These are phyloP conservation scores for Hemiprocne comata DNA, from an alignment of 2,113 vertebrate genomes.

Conservation along the genomic window DNA sequence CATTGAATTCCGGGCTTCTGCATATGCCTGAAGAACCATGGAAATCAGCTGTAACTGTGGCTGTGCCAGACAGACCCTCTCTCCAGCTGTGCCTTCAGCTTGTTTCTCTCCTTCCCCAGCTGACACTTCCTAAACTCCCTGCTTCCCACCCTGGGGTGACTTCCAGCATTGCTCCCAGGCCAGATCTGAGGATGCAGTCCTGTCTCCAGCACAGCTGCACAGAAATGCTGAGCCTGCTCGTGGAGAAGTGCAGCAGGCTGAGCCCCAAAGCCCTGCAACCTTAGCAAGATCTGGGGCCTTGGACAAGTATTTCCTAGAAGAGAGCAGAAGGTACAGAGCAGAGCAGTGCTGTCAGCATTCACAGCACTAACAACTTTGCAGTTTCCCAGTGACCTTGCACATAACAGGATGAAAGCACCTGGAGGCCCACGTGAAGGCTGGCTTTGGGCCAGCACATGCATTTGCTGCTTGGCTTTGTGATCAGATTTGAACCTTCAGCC, in stretches of 20 bases:
- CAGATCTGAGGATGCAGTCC: background rate
- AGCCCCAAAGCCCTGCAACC: background rate
- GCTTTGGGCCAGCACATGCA: background rate
- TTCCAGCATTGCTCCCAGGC: too few species aligned
- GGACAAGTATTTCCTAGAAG: rapidly evolving
- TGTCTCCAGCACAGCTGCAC: background rate
- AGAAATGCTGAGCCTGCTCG: background rate
- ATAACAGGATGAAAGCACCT: rapidly evolving
- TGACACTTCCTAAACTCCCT: background rate
- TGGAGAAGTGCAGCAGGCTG: background rate
- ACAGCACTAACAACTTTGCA: background rate
- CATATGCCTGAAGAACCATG: background rate
- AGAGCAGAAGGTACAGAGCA: background rate
- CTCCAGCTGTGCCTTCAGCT: background rate
- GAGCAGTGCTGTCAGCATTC: background rate
- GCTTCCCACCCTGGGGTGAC: background rate
- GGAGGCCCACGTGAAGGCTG: background rate
- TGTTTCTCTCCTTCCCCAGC: background rate
- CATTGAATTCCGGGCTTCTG: background rate
- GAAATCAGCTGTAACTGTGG: background rate
- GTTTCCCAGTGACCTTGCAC: background rate
- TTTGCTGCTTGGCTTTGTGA: background rate
- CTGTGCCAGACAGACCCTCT: background rate
- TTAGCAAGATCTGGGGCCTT: background rate
- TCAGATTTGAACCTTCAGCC: background rate